Evolutionary conservation across 2,797 vertebrate species (phyloP).

Genomic region (Sparus aurata): DNA sequence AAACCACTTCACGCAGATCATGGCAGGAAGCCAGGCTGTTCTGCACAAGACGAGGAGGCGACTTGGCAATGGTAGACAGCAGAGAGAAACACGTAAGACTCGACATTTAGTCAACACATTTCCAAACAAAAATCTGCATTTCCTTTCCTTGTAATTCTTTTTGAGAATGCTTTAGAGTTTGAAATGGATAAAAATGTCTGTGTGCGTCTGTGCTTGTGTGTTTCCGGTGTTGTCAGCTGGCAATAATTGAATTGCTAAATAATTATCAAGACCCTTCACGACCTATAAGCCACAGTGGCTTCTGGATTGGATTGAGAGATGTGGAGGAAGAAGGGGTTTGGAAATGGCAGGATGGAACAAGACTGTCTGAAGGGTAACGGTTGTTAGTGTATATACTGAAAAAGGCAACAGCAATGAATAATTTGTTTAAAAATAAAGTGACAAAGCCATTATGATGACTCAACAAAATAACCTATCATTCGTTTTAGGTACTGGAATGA

Average conservation of each 20-base stretch:
- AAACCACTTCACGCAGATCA: neutral
- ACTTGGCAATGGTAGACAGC: constrained; percentile 72
- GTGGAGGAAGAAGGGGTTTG: constrained; percentile 74
- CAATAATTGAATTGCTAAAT: constrained; percentile 49
- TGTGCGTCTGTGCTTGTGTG: constrained; percentile 3
- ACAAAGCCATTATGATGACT: neutral
- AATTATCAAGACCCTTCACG: neutral
- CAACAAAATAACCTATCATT: neutral
- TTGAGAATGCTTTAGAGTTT: neutral
- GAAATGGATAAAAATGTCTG: neutral
- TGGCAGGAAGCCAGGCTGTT: constrained; percentile 70
- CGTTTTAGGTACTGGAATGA: constrained; percentile 77
- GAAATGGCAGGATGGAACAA: constrained; percentile 79
- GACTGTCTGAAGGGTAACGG: constrained; percentile 71
- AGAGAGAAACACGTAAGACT: constrained; percentile 72
- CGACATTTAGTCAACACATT: neutral
- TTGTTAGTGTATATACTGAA: neutral
- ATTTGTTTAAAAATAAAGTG: neutral
- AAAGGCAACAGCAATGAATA: neutral
- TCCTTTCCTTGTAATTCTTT: neutral
- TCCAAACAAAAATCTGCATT: neutral
- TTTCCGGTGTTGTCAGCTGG: constrained; percentile 55
- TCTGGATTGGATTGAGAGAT: constrained; percentile 81
- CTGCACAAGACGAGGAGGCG: constrained; percentile 64
- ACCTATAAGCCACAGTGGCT: neutral